A percentile compares a stretch with the other conserved stretches of the same genome.
These are phyloP conservation scores for Toxonevra muliebris DNA, from an alignment of 2,888 invertebrate species.

Conservation along the genomic window DNA sequence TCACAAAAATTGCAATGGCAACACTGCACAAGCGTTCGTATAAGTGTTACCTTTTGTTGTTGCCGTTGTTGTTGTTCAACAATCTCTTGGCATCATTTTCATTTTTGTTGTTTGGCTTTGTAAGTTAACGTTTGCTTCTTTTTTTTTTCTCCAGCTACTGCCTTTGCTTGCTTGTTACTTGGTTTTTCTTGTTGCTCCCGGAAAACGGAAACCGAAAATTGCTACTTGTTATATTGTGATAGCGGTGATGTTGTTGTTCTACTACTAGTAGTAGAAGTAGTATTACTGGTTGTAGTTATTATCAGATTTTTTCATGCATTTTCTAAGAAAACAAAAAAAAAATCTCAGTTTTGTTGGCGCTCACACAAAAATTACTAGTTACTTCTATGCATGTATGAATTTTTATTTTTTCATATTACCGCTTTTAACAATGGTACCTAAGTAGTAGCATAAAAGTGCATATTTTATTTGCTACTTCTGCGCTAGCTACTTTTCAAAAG, in stretches of 20 bases:
- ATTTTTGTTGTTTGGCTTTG: not conserved
- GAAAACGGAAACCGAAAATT: constrained; percentile 48
- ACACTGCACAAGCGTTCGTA: too few relatives aligned
- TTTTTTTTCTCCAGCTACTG: not conserved
- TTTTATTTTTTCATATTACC: constrained; percentile 3
- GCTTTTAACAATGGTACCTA: not conserved
- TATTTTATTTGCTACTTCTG: not conserved
- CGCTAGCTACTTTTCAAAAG: not conserved
- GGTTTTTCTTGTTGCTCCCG: constrained; percentile 37
- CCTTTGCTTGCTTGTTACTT: not conserved
- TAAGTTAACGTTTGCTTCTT: not conserved
- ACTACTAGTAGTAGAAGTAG: not conserved
- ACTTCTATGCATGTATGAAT: constrained; percentile 5
- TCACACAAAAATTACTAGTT: not conserved
- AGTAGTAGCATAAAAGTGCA: too few relatives aligned
- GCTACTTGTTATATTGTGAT: constrained; percentile 40
- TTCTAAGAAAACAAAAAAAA: not conserved
- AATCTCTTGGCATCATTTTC: constrained; percentile 14
- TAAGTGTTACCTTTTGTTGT: not conserved
- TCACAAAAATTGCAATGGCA: too few relatives aligned
- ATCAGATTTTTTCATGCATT: constrained; percentile 6
- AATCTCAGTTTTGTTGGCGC: not conserved
- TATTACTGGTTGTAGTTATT: not conserved
- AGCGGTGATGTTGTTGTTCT: not conserved
- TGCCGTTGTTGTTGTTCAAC: not conserved